Conservation (phyloP, 2,888 invertebrate genomes). For the Noctua comes region DNA sequence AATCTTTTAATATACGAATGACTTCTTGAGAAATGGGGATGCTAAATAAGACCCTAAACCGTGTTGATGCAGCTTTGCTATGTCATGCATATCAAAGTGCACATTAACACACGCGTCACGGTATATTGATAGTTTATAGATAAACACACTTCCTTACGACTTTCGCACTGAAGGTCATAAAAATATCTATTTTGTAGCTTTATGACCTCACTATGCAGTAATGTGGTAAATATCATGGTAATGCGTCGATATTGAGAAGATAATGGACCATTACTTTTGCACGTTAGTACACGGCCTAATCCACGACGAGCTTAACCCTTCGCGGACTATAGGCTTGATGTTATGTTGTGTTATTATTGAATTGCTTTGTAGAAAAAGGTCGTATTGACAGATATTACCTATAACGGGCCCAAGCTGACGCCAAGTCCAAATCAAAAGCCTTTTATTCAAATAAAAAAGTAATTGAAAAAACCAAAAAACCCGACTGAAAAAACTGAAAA, state of each 20-base stretch:
- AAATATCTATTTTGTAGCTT: constrained; percentile 40
- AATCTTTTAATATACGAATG: not conserved
- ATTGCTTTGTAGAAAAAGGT: not conserved
- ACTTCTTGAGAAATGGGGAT: not conserved
- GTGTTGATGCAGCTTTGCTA: not conserved
- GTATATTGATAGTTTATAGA: constrained; percentile 28
- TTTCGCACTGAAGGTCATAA: constrained; percentile 28
- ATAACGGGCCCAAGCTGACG: too few relatives aligned
- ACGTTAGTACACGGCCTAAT: not conserved
- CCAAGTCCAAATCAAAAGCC: too few relatives aligned
- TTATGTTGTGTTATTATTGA: not conserved
- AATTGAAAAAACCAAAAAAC: too few relatives aligned
- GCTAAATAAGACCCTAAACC: not conserved
- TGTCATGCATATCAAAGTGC: not conserved
- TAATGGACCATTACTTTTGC: constrained; percentile 28
- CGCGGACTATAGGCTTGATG: not conserved
- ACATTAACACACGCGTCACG: not conserved
- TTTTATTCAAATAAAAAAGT: too few relatives aligned
- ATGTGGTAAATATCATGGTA: constrained; percentile 19
- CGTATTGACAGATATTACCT: not conserved
- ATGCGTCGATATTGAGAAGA: constrained; percentile 35
- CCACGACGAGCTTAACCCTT: not conserved
- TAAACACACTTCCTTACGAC: constrained; percentile 13
- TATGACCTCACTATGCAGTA: constrained; percentile 23
- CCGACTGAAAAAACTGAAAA: too few relatives aligned